These are phyloP conservation scores for Potorous gilbertii DNA, from an alignment of 2,797 vertebrate genomes.

Conservation along the genomic window DNA sequence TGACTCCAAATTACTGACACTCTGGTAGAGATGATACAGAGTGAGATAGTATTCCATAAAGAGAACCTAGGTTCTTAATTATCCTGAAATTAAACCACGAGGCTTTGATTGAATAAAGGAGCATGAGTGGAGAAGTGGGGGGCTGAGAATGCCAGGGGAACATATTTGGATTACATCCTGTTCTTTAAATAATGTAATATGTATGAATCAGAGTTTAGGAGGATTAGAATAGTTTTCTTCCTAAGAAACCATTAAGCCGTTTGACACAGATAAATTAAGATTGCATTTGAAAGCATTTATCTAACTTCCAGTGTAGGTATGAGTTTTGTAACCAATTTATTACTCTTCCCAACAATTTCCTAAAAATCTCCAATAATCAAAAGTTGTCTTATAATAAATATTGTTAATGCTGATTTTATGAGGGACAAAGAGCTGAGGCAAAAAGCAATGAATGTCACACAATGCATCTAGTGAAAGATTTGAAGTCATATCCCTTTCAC, in stretches of 20 bases:
- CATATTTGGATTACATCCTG: constrained; percentile 28
- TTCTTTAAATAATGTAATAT: constrained; percentile 13
- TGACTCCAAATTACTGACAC: constrained; percentile 16
- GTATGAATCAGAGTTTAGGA: constrained; percentile 32
- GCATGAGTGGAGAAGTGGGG: not conserved
- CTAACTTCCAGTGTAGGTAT: not conserved
- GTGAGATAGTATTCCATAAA: constrained; percentile 42
- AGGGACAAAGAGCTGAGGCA: not conserved
- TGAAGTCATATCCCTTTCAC: not conserved
- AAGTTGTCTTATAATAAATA: not conserved
- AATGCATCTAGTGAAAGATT: not conserved
- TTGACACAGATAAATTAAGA: not conserved
- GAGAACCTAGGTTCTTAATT: constrained; percentile 28
- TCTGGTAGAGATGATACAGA: constrained; percentile 18
- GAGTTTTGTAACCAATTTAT: not conserved
- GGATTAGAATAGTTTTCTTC: not conserved
- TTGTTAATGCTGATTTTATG: not conserved
- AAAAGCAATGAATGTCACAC: not conserved
- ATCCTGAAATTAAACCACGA: not conserved
- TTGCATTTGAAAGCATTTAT: not conserved
- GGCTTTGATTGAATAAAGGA: constrained; percentile 34
- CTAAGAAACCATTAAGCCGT: not conserved
- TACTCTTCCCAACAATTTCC: not conserved
- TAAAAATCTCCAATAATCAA: not conserved
- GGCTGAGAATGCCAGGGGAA: not conserved